These are phyloP conservation scores for Upupa epops DNA, from an alignment of 2,113 vertebrate genomes.

Conservation along the genomic window DNA sequence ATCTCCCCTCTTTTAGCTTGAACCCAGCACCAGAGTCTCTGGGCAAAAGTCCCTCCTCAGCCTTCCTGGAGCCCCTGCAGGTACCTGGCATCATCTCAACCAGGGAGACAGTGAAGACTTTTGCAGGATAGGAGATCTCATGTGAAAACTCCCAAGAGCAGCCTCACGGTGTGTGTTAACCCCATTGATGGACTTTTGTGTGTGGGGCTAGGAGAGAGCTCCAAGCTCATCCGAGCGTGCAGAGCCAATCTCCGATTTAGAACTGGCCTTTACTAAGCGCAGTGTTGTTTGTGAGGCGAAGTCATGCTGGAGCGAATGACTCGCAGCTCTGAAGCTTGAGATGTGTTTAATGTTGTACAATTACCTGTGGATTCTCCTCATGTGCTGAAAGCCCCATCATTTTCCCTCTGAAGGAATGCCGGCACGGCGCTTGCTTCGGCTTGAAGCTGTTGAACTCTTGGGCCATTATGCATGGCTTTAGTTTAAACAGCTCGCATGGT, in stretches of 20 bases:
- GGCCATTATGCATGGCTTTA: not conserved
- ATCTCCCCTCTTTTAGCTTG: no score
- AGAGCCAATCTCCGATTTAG: not conserved
- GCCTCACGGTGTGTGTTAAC: not conserved
- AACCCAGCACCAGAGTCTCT: no score
- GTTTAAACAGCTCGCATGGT: constrained; percentile 10
- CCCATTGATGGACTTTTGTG: not conserved
- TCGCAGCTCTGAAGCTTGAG: not conserved
- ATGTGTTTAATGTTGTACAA: not conserved
- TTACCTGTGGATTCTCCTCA: not conserved
- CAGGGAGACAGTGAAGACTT: no score
- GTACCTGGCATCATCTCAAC: no score
- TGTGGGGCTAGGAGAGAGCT: not conserved
- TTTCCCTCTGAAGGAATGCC: constrained; percentile 29
- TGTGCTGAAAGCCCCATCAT: not conserved
- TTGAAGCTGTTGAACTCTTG: not conserved
- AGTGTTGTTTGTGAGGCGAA: not conserved
- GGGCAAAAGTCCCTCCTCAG: no score
- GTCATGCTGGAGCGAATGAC: not conserved
- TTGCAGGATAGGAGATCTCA: not conserved
- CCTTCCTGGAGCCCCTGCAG: no score
- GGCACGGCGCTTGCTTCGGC: not conserved
- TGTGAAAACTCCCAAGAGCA: not conserved
- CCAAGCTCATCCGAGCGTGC: not conserved
- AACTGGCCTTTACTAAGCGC: not conserved